These are phyloP conservation scores for Polypterus bichir DNA, from an alignment of 2,113 vertebrate species.

Conservation along the genomic window DNA sequence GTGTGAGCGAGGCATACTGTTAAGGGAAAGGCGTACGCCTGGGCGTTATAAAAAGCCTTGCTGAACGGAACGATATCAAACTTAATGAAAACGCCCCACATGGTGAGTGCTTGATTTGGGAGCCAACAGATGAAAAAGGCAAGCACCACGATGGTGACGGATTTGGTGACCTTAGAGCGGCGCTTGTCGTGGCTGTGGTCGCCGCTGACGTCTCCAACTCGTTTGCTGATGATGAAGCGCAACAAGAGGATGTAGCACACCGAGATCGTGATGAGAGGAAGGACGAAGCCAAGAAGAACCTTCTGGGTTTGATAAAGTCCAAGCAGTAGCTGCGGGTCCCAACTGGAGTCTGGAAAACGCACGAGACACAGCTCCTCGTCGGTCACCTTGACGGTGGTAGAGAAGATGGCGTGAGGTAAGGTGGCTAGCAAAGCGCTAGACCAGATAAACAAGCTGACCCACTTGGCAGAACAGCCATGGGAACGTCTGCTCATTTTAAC, in stretches of 20 bases:
- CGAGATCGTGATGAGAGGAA: constrained; percentile 49
- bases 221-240: constrained; percentile 46
- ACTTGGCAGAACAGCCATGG: constrained; percentile 34
- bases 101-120: constrained; percentile 58
- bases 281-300: constrained; percentile 54
- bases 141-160: constrained; percentile 52
- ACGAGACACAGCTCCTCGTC: constrained; percentile 61
- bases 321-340: constrained; percentile 55
- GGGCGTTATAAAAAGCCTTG: constrained; percentile 57
- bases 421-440: constrained; percentile 47
- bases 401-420: constrained; percentile 55
- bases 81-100: constrained; percentile 62
- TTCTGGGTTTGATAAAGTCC: constrained; percentile 63
- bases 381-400: constrained; percentile 49
- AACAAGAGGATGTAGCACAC: constrained; percentile 58
- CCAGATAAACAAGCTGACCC: constrained; percentile 55
- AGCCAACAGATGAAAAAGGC: constrained; percentile 67
- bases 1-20: constrained; percentile 58
- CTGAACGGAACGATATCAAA: constrained; percentile 58
- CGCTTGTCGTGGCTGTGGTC: constrained; percentile 39
- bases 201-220: constrained; percentile 19
- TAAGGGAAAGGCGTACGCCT: constrained; percentile 57
- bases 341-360: constrained; percentile 49
- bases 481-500: constrained; percentile 36
- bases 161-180: constrained; percentile 52